Base-by-base conservation (phyloP, 1,140 invertebrate species). In the Aphis gossypii region DNA sequence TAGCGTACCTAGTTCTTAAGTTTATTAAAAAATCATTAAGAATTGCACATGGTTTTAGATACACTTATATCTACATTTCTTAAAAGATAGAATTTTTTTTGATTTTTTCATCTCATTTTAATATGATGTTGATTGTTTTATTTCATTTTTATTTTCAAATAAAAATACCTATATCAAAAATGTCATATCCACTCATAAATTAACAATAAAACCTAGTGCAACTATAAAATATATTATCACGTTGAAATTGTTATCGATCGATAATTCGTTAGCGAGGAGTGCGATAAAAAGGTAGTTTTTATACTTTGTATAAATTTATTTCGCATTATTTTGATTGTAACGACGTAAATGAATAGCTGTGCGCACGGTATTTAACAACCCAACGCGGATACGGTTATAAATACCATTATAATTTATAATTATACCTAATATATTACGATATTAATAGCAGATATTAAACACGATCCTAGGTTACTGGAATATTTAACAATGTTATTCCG, bases 371-470 rank as follows among this genome's bases (percentile, higher is more conserved):
- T n/a, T 6, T n/a, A 76, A n/a, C 30, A 76, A 76, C n/a, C 60
- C 60, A 35, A 76, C 30, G 30, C 14, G 30, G 60, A n/a, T 14
- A 30, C 9, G 25, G 25, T 60, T 60, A 76, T 76, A 76, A 68
- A 76, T 76, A 76, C 60, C n/a, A 76, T n/a, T n/a, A 76, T 76
- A 76, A 76, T 76, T 76, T n/a, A 76, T 76, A 76, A 76, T 76
- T 76, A n/a, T n/a, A n/a, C 30, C 25, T 14, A 68, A 18, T 30
- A 30, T 51, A 51, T 20, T 14, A 68, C 30, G 30, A 68, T 68
- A 68, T 68, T 68, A 76, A 20, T n/a, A 76, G 4, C n/a, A 76
- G 30, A n/a, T 76, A n/a, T 76, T 76, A n/a, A 18, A 68, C 60
- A n/a, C 30, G 60, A n/a, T 18, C 60, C 60, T 1, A 14, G n/a